phyloP scores from a whole-genome alignment of 2,113 vertebrate species.

The Pyxicephalus adspersus region DNA sequence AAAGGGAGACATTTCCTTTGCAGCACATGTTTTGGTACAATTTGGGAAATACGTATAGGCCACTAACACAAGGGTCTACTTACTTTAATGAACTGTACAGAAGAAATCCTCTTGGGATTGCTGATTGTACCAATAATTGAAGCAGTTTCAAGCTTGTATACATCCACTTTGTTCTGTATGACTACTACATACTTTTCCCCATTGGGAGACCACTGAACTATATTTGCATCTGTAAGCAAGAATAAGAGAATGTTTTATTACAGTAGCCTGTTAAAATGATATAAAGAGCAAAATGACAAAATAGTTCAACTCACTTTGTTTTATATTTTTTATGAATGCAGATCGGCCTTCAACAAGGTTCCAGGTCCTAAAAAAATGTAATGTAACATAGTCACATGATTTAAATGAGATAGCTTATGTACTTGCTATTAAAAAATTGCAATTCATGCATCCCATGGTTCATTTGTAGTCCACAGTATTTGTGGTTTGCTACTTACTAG shows the following conservation, averaged over 20 bases:
- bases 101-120: conserved; percentile 85
- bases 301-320: conserved; percentile 82
- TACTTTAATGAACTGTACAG: conserved; percentile 87
- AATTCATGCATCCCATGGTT: too few relatives aligned
- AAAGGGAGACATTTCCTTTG: too few relatives aligned
- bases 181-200: conserved; percentile 86
- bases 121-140: conserved; percentile 77
- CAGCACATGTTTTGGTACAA: too few relatives aligned
- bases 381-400: too few relatives aligned
- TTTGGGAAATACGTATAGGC: too few relatives aligned
- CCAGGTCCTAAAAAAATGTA: conserved; percentile 82
- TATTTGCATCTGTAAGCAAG: conserved; percentile 80
- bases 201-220: conserved; percentile 90
- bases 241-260: neutral
- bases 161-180: conserved; percentile 75
- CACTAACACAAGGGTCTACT: too few relatives aligned
- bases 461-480: too few relatives aligned
- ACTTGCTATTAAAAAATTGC: too few relatives aligned
- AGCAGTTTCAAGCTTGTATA: conserved; percentile 87
- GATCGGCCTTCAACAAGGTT: conserved; percentile 92
- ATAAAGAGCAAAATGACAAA: neutral
- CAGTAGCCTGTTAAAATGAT: too few relatives aligned
- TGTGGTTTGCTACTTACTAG: too few relatives aligned
- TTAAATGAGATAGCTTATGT: too few relatives aligned
- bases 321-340: conserved; percentile 96